Conservation (phyloP, 1,140 invertebrate species). For the Caenorhabditis briggsae region DNA sequence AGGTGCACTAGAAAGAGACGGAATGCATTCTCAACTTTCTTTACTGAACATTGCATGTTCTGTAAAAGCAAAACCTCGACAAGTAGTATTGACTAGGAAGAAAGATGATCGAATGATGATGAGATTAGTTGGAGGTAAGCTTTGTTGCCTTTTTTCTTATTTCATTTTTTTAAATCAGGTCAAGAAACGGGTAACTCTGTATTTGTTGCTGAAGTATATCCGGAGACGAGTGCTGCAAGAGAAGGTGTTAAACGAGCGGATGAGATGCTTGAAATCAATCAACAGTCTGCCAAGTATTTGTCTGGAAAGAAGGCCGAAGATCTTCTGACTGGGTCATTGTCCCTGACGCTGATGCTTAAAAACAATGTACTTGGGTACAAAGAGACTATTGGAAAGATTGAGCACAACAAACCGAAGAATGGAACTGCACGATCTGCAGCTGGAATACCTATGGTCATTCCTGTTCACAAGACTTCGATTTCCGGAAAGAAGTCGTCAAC, state of each 20-base stretch:
- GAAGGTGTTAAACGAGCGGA: slow-evolving; percentile 96
- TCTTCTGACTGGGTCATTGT: slow-evolving; percentile 83
- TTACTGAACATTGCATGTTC: slow-evolving; percentile 95
- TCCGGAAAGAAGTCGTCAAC: slow-evolving; percentile 51
- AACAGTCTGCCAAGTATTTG: slow-evolving; percentile 93
- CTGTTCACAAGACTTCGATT: slow-evolving; percentile 31
- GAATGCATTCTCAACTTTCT: slow-evolving; percentile 85
- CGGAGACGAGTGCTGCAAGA: slow-evolving; percentile 91
- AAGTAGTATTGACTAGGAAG: slow-evolving; percentile 89
- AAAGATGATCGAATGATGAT: slow-evolving; percentile 79
- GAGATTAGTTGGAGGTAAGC: slow-evolving; percentile 27
- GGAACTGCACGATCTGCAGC: neutral
- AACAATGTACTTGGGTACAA: slow-evolving; percentile 87
- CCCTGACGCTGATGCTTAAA: slow-evolving; percentile 24
- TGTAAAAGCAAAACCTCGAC: slow-evolving; percentile 91
- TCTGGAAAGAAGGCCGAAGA: slow-evolving; percentile 90
- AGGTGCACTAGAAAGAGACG: slow-evolving; percentile 85
- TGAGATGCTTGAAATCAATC: slow-evolving; percentile 96
- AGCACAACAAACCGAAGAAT: slow-evolving; percentile 28
- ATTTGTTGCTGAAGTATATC: slow-evolving; percentile 93
- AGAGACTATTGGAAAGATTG: slow-evolving; percentile 61
- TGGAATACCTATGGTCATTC: slow-evolving; percentile 54
- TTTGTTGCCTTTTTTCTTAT: neutral
- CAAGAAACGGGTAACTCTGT: slow-evolving; percentile 80
- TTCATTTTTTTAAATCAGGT: neutral